Evolutionary conservation across 2,113 vertebrate species (phyloP), one percentile per base, ranked within the genome.

Genomic region (Verasper variegatus): DNA sequence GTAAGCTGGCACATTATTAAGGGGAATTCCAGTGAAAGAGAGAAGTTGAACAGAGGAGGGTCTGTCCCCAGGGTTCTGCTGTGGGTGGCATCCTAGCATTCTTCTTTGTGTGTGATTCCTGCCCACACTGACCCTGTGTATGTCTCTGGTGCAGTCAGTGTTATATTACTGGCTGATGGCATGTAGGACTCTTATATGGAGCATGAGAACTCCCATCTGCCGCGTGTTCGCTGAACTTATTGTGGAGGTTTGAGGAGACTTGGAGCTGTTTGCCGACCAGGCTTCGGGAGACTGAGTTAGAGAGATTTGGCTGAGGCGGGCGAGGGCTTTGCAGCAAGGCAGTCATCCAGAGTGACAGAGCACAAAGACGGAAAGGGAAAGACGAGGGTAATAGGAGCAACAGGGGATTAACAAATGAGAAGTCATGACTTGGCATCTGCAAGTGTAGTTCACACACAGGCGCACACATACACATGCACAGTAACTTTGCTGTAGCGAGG

Each of bases 11-110:
- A 86, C 77, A 72, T 88, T 89, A 88, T 86, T 77, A 80, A 89
- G 93, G 93, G 94, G 88, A 89, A 91, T 94, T 94, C 91, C 92
- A 91, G 77, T 85, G 82, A 87, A 90, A 87, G 82, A 66, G 85
- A 88, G 85, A 68, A 71, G 76, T 72, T 55, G 84, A 92, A 93
- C 92, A 95, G 93, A 93, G 90, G 71, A 73, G 81, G 51, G 88
- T 89, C 85, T 94, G 93, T 95, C 87, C 79, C 78, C 63, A 69
- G 79, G 74, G 74, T 85, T 75, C 47, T 91, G 89, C 82, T 21
- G 90, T 94, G 93, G 94, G 92, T 93, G 93, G 91, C 87, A 93
- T 93, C 86, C 78, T 58, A 71, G 69, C 88, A 90, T 91, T 92
- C 89, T 89, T 91, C 86, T 87, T 90, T 92, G 87, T 92, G 78